Percentiles rank a stretch among this genome's conserved stretches.
Conservation (phyloP, 1,140 invertebrate genomes). For the Drosophila varians region DNA sequence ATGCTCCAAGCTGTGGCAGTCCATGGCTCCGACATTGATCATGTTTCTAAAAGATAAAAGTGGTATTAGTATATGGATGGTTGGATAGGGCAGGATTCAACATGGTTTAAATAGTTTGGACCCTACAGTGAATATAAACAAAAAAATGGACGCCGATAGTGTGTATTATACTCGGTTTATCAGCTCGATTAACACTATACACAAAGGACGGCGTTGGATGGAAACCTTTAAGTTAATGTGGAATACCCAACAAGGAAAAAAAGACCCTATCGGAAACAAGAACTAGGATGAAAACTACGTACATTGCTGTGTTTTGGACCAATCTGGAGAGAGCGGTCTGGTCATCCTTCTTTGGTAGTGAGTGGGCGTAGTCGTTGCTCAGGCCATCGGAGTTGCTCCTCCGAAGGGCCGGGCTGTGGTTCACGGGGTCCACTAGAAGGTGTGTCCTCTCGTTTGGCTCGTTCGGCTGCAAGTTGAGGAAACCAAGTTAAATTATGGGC, state of each 20-base stretch:
- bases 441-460: constrained; percentile 88
- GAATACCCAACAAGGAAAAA: not conserved
- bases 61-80: not conserved
- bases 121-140: too few relatives aligned
- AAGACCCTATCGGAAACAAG: not conserved
- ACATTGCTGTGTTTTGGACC: constrained; percentile 94
- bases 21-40: constrained; percentile 92
- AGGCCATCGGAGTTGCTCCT: constrained; percentile 88
- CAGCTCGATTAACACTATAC: too few relatives aligned
- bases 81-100: too few relatives aligned
- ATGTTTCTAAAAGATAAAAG: constrained; percentile 87
- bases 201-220: too few relatives aligned
- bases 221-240: too few relatives aligned
- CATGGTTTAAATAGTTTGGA: too few relatives aligned
- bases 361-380: constrained; percentile 86
- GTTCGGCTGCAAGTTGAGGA: constrained; percentile 40
- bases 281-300: constrained; percentile 78
- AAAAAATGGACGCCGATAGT: too few relatives aligned
- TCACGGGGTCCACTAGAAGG: constrained; percentile 88
- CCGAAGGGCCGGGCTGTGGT: constrained; percentile 87
- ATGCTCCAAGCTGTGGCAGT: constrained; percentile 90
- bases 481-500: not conserved
- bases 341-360: constrained; percentile 92
- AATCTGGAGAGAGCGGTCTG: constrained; percentile 94
- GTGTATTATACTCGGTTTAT: too few relatives aligned